Evolutionary conservation across 2,888 invertebrate species (phyloP).

Genomic region (Syritta pipiens): DNA sequence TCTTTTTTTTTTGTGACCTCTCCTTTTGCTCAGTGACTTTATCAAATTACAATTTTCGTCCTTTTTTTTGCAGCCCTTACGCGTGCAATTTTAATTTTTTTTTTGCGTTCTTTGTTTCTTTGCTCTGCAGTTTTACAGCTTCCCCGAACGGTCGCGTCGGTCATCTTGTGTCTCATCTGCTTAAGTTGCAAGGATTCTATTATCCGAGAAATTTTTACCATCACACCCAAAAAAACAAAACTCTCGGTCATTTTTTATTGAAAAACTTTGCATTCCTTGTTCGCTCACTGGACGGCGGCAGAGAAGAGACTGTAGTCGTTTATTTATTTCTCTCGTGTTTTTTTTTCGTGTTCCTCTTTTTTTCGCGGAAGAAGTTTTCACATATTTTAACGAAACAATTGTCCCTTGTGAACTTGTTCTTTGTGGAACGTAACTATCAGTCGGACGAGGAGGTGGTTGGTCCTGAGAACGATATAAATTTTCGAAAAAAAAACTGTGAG

Average conservation of each 20-base stretch:
- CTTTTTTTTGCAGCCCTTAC: slow-evolving; percentile 10
- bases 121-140: slow-evolving; percentile 30
- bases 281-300: neutral
- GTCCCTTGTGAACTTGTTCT: slow-evolving; percentile 15
- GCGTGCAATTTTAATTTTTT: too few relatives aligned
- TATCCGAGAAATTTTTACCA: slow-evolving; percentile 42
- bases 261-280: slow-evolving; percentile 39
- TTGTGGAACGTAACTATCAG: too few relatives aligned
- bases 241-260: slow-evolving; percentile 38
- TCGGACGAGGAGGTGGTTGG: too few relatives aligned
- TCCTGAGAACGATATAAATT: too few relatives aligned
- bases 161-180: slow-evolving; percentile 44
- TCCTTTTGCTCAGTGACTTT: too few relatives aligned
- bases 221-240: slow-evolving; percentile 38
- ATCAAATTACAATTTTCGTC: slow-evolving; percentile 54
- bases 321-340: neutral
- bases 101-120: neutral
- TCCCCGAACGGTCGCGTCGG: neutral
- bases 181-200: slow-evolving; percentile 52
- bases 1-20: too few relatives aligned
- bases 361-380: slow-evolving; percentile 20
- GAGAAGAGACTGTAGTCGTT: neutral
- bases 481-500: too few relatives aligned
- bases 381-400: slow-evolving; percentile 30
- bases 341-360: neutral